A percentile compares a stretch with the other conserved stretches of the same genome.
Evolutionary conservation across 1,140 invertebrate genomes (phyloP).

Genomic region (Anoplophora glabripennis): DNA sequence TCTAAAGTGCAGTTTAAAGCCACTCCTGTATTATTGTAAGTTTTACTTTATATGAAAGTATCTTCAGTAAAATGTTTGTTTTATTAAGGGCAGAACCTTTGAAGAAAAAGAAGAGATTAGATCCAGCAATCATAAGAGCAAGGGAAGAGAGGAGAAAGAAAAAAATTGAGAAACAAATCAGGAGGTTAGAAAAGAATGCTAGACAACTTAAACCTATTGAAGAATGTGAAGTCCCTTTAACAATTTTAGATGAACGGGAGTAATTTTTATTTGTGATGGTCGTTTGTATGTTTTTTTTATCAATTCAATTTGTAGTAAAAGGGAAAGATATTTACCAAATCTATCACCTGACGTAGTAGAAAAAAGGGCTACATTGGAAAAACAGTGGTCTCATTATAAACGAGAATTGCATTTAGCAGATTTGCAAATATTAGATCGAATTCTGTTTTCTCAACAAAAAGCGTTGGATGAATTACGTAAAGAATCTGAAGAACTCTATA

Average conservation of each 20-base stretch:
- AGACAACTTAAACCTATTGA: conserved; percentile 78
- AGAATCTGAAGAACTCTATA: conserved; percentile 79
- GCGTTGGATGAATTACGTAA: conserved; percentile 73
- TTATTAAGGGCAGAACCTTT: conserved; percentile 70
- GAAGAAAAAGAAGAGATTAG: conserved; percentile 83
- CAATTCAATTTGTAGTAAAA: conserved; percentile 50
- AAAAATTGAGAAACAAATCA: conserved; percentile 81
- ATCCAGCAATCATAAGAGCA: conserved; percentile 72
- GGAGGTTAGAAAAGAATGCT: conserved; percentile 70
- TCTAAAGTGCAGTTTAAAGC: neutral
- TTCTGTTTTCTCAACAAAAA: conserved; percentile 66
- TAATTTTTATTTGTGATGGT: conserved; percentile 46
- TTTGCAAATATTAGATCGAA: conserved; percentile 64
- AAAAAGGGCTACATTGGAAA: conserved; percentile 57
- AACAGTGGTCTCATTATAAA: conserved; percentile 73
- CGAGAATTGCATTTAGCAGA: conserved; percentile 60
- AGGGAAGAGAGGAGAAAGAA: conserved; percentile 76
- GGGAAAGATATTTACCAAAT: conserved; percentile 51
- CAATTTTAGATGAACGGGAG: conserved; percentile 64
- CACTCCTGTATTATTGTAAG: conserved; percentile 12
- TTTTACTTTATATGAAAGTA: neutral
- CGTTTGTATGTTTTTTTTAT: conserved; percentile 12
- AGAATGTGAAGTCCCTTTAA: conserved; percentile 70
- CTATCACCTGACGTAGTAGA: conserved; percentile 55
- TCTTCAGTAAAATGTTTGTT: neutral